phyloP scores from a whole-genome alignment of 2,888 invertebrate genomes.

The Stramonita haemastoma region DNA sequence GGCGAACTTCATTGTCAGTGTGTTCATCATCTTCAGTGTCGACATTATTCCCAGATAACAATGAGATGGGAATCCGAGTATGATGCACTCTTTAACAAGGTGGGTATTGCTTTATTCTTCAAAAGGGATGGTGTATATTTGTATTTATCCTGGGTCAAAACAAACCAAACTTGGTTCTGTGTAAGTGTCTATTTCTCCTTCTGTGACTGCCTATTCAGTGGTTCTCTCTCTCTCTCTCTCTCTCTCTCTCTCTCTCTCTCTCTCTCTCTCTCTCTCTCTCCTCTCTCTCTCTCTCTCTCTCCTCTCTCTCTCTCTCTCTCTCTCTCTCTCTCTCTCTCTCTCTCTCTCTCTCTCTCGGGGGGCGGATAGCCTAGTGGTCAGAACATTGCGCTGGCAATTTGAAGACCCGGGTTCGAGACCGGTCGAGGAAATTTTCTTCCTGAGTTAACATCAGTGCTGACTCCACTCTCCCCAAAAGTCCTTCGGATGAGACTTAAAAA shows the following conservation, averaged over 20 bases:
- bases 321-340: neutral
- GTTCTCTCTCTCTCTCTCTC: neutral
- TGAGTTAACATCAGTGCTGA: too few relatives aligned
- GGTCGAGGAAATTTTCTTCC: too few relatives aligned
- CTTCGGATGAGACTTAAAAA: too few relatives aligned
- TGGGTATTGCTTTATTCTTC: neutral
- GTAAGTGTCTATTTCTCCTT: neutral
- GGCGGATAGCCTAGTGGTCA: too few relatives aligned
- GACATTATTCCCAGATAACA: neutral
- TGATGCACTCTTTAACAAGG: slow-evolving; percentile 41
- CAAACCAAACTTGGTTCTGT: neutral
- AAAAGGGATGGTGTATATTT: neutral
- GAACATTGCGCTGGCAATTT: too few relatives aligned
- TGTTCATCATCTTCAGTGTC: neutral
- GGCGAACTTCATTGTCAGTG: neutral
- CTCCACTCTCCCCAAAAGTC: too few relatives aligned
- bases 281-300: slow-evolving; percentile 18
- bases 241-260: slow-evolving; percentile 34
- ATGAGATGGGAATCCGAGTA: neutral
- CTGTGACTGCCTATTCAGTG: neutral
- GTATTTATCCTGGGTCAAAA: neutral
- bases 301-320: neutral
- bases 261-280: neutral
- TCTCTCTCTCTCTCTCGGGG: too few relatives aligned
- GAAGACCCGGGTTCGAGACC: too few relatives aligned